Evolutionary conservation across 1,140 invertebrate genomes (phyloP), one percentile per base, ranked within the genome.

Genomic region (Marisa cornuarietis): DNA sequence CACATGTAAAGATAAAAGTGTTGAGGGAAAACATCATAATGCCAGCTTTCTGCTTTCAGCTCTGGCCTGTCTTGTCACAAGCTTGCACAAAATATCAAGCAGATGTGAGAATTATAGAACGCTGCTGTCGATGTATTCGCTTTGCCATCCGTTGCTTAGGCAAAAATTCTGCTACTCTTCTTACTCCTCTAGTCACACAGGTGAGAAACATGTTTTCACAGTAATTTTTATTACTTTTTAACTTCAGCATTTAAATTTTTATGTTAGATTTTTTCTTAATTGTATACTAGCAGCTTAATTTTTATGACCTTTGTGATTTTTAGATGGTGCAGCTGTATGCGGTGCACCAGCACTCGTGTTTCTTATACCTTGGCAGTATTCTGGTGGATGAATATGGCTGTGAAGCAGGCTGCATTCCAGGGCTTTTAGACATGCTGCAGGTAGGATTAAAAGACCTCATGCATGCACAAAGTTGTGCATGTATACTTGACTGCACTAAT

Each of bases 321-420:
- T 85, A 96, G 94, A 96, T 99, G 88, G 94, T 97, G 0, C 90
- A 92, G 66, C 92, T 98, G n/a, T 99, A 99, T 91, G 91, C 93
- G 26, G 83, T 92, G 26, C 94, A 96, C 90, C 94, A 95, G 83
- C 97, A 99, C 91, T 98, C 96, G 75, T 99, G 97, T 91, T 96
- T 98, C 88, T 93, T 99, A 7, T 99, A 99, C 89, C 92, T 99
- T 73, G 96, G 96, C 13, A 97, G 96, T 83, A 97, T 99, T 87
- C 91, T 99, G 68, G 97, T 99, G 18, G 97, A 99, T 91, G 97
- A 98, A 91, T 98, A 97, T 90, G 96, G 95, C 5, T 90, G 90
- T 2, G 94, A 95, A 85, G 88, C 92, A 0, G 92, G 93, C 11
- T 96, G 95, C 88, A 93, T 95, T 14, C 88, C 92, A 31, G 95